phyloP scores from a whole-genome alignment of 2,113 vertebrate species.

The Pavo muticus region DNA sequence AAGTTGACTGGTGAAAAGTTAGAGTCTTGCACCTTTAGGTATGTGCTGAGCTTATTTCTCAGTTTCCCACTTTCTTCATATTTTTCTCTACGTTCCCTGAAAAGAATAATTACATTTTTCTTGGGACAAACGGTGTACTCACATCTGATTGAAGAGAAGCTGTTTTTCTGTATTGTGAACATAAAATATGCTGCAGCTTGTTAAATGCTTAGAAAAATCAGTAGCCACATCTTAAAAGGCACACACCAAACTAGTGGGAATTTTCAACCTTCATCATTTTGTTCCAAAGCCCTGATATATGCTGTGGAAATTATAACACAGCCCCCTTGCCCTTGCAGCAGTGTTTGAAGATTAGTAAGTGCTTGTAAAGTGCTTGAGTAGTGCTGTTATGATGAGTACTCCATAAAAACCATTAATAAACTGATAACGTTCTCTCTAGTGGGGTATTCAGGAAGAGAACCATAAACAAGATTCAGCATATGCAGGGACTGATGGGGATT shows the following conservation, averaged over 20 bases:
- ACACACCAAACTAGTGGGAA: not conserved
- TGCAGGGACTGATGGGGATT: not conserved
- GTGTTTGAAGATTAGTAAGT: accelerated
- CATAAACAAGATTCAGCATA: not conserved
- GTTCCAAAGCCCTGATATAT: accelerated
- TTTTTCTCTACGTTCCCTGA: not conserved
- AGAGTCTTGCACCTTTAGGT: not conserved
- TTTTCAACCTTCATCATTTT: not conserved
- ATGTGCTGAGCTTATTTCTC: not conserved
- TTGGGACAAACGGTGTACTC: not conserved
- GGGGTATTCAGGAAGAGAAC: not conserved
- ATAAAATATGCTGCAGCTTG: not conserved
- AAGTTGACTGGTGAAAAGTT: not conserved
- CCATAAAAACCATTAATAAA: not conserved
- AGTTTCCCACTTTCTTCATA: not conserved
- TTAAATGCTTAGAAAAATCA: not conserved
- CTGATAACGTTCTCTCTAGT: not conserved
- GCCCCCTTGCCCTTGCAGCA: not conserved
- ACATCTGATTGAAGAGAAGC: not conserved
- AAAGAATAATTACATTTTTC: not conserved
- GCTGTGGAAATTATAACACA: not conserved
- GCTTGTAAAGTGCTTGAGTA: not conserved
- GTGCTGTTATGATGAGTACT: not conserved
- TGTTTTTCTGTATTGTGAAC: not conserved
- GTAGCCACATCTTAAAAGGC: not conserved